Conservation (phyloP, 2,888 invertebrate genomes). For the Drosophila fungiperda region DNA sequence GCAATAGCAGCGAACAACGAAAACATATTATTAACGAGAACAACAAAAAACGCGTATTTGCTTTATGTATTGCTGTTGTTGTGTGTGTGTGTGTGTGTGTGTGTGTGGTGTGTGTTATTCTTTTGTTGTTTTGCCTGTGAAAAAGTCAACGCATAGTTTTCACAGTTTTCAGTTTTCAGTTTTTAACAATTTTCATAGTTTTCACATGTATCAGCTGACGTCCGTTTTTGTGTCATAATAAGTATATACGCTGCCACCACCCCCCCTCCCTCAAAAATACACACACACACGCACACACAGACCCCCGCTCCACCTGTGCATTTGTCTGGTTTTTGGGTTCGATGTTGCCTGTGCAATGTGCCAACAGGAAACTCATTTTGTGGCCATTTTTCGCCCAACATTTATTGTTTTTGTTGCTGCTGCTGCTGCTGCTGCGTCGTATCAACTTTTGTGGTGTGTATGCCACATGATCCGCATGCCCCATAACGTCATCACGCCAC, state of each 20-base stretch:
- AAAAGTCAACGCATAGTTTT: constrained; percentile 4
- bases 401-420: constrained; percentile 31
- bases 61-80: not conserved
- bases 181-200: not conserved
- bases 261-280: not conserved
- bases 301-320: not conserved
- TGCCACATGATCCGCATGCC: constrained; percentile 15
- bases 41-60: constrained; percentile 23
- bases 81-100: not conserved
- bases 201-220: constrained; percentile 28
- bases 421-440: constrained; percentile 9
- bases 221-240: constrained; percentile 31
- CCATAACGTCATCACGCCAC: not conserved
- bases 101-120: not conserved
- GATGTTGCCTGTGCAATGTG: constrained; percentile 18
- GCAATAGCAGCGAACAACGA: constrained; percentile 21
- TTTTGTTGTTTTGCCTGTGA: constrained; percentile 1
- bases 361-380: constrained; percentile 48
- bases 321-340: not conserved
- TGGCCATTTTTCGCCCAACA: constrained; percentile 41
- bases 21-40: constrained; percentile 34
- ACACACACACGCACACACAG: not conserved
- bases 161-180: not conserved
- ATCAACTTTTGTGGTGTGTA: constrained; percentile 32
- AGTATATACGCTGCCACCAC: not conserved